Base-by-base conservation (phyloP, 1,140 invertebrate species). In the Drosophila nigrodunni region DNA sequence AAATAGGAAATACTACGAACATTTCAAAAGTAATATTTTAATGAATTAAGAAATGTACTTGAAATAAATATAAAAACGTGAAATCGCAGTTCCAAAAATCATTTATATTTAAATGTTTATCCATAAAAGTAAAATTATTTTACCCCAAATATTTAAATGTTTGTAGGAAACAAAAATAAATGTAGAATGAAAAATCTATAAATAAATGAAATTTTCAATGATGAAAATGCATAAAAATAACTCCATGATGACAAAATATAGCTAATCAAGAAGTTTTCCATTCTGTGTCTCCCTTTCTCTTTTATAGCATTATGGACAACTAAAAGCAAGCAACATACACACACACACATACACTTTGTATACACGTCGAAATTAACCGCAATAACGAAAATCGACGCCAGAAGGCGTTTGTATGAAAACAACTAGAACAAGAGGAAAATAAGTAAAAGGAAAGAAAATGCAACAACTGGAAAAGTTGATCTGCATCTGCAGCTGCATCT, bases 271-370 rank as follows among this genome's bases (percentile, higher is more conserved):
- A 43, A 30, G 34, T 46, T 68, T 65, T 57, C 18, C 15, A 37
- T 70, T 61, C 60, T 43, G 52, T 41, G 43, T 62, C 25, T 65
- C 46, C 77, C 78, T 72, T 58, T n/a, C 46, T 80, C 78, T 72
- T 58, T n/a, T 25, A 44, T 59, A 90, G 85, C 66, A 85, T 57
- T 73, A 89, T 89, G 85, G 78, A 89, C 80, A 89, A 89, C 75
- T 89, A 60, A 55, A 58, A 74, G 39, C 44, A 37, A 59, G 46
- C 54, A 41, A 47, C 15, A 15, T 47, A 50, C 52, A 46, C 54
- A 78, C 69, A 77, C 2, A 49, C 39, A 70, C 18, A 55, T 55
- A 43, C 2, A 49, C 30, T 21, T 21, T 21, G 55, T 9, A 25
- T 47, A 60, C 10, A 39, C 21, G 70, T 60, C 60, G 49, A 47